These are phyloP conservation scores for Lomographa bimaculata DNA, from an alignment of 2,888 invertebrate genomes.

Conservation along the genomic window DNA sequence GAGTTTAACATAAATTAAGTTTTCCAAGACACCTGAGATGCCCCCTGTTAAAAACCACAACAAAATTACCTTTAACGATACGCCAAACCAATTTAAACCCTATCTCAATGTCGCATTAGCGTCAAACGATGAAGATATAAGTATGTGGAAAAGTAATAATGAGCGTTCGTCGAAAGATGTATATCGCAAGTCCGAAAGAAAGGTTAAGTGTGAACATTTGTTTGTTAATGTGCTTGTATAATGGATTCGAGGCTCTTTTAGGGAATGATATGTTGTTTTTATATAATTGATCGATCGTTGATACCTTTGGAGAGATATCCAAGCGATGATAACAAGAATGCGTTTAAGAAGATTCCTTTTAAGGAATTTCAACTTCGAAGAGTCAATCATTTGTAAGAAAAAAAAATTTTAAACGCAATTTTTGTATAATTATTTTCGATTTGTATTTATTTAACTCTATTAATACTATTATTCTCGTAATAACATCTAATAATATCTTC, in stretches of 20 bases:
- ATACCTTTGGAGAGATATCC: conserved; percentile 17
- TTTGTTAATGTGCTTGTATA: conserved; percentile 79
- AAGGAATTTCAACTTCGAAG: conserved; percentile 2
- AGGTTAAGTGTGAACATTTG: conserved; percentile 83
- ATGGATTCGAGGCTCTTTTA: conserved; percentile 72
- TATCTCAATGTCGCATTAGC: conserved; percentile 28
- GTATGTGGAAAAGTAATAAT: conserved; percentile 61
- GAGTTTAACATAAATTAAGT: conserved; percentile 83
- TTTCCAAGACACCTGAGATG: conserved; percentile 79
- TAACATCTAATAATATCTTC: too few relatives aligned
- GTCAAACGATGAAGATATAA: conserved; percentile 22
- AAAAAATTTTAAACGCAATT: too few relatives aligned
- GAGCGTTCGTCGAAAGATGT: conserved; percentile 75
- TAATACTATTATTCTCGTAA: too few relatives aligned
- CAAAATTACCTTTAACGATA: conserved; percentile 20
- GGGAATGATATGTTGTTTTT: conserved; percentile 71
- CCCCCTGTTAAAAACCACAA: conserved; percentile 62
- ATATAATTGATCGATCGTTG: conserved; percentile 34
- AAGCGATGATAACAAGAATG: conserved; percentile 4
- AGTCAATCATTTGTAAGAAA: neutral
- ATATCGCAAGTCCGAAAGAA: conserved; percentile 73
- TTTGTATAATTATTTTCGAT: too few relatives aligned
- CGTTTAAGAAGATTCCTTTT: conserved; percentile 8
- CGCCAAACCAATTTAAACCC: conserved; percentile 27
- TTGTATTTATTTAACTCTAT: too few relatives aligned